A percentile compares a stretch with the other conserved stretches of the same genome.
These are phyloP conservation scores for Mus spretus DNA, from an alignment of 2,797 vertebrate species.

Conservation along the genomic window DNA sequence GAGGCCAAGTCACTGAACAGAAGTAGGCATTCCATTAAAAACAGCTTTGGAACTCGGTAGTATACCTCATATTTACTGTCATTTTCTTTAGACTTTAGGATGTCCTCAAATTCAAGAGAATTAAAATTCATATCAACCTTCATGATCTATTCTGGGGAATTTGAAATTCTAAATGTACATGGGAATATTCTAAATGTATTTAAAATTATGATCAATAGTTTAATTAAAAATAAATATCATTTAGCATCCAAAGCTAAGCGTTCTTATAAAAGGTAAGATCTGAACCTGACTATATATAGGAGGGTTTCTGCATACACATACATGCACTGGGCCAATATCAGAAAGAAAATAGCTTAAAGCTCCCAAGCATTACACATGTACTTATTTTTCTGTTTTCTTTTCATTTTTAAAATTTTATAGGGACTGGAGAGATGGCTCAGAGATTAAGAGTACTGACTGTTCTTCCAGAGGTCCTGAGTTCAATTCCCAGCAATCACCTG, in stretches of 20 bases:
- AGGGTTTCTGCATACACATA: constrained; percentile 2
- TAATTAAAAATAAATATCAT: not conserved
- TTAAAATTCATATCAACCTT: constrained; percentile 21
- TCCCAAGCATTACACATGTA: not conserved
- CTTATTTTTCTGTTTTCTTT: constrained; percentile 37
- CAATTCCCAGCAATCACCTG: too few relatives aligned
- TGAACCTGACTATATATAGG: not conserved
- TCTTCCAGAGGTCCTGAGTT: too few relatives aligned
- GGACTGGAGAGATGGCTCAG: too few relatives aligned
- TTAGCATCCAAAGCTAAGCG: constrained; percentile 16
- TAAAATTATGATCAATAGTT: constrained; percentile 44
- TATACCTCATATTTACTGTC: not conserved
- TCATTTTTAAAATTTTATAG: not conserved
- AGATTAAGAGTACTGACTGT: too few relatives aligned
- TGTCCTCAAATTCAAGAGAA: not conserved
- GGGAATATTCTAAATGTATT: not conserved
- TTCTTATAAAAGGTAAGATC: constrained; percentile 29
- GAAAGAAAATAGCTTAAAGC: not conserved
- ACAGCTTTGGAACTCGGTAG: not conserved
- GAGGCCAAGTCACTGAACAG: not conserved
- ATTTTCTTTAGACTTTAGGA: constrained; percentile 22
- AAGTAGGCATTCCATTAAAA: not conserved
- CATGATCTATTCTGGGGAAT: not conserved
- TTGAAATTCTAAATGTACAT: not conserved
- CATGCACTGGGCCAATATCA: not conserved